These are phyloP conservation scores for Troides helena DNA, from an alignment of 2,888 invertebrate genomes.

Conservation along the genomic window DNA sequence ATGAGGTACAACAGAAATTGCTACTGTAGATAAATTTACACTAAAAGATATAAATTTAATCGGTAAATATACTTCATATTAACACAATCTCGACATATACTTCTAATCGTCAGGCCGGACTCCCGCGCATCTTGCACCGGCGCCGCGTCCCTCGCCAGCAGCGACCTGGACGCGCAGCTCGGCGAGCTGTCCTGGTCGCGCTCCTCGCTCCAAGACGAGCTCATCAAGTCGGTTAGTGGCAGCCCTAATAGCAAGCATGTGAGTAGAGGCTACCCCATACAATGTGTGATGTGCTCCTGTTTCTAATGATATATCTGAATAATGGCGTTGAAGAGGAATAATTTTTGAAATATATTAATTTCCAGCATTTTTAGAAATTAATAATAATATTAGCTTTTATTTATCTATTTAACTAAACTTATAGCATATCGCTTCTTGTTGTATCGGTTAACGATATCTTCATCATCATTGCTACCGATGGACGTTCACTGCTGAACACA, in stretches of 20 bases:
- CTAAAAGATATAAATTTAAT: too few relatives aligned
- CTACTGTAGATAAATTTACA: too few relatives aligned
- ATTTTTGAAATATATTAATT: background rate
- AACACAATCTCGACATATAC: too few relatives aligned
- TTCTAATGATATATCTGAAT: background rate
- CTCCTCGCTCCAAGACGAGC: conserved; percentile 84
- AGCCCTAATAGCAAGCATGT: conserved; percentile 71
- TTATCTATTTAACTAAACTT: too few relatives aligned
- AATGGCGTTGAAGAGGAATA: background rate
- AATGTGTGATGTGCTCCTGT: conserved; percentile 7
- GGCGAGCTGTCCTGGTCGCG: conserved; percentile 83
- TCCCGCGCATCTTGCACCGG: conserved; percentile 82
- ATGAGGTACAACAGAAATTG: too few relatives aligned
- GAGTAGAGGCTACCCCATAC: conserved; percentile 49
- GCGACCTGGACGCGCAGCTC: conserved; percentile 72
- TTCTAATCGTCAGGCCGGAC: conserved; percentile 53
- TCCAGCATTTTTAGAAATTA: too few relatives aligned
- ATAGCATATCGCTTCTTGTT: too few relatives aligned
- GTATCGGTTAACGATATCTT: too few relatives aligned
- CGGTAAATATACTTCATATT: too few relatives aligned
- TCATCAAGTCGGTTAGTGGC: conserved; percentile 83
- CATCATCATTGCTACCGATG: too few relatives aligned
- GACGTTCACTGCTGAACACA: too few relatives aligned
- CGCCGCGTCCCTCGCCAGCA: conserved; percentile 77
- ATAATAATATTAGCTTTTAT: too few relatives aligned